Base-by-base conservation (phyloP, 2,113 vertebrate genomes). In the Oplegnathus fasciatus region DNA sequence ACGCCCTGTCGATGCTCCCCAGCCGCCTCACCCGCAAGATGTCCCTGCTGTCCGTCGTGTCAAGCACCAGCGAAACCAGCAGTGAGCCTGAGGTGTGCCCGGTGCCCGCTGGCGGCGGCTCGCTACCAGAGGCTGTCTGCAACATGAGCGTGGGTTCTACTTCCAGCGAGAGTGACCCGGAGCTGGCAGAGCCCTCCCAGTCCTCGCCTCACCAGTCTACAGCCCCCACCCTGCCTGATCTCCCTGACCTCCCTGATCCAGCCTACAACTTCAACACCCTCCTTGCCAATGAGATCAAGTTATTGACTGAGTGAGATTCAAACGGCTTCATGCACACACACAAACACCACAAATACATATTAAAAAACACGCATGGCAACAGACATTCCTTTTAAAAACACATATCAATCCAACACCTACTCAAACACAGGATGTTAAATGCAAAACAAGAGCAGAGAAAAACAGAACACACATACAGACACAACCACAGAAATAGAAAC, bases 141-240 rank as follows among this genome's bases (percentile, higher is more conserved):
- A 94, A 96, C 93, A 95, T 96, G 95, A 97, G 96, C 75, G 94
- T 95, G 15, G 97, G 96, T 68, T 97, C 97, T 28, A 97, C 96
- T 52, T 98, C 97, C 70, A 97, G 96, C 2, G 96, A 98, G 92
- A 97, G 97, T 32, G 97, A 97, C 87, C 94, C 95, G 2, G 97
- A 97, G 95, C 94, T 97, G 88, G 95, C 91, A 4, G 97, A 97
- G 90, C 88, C 95, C 64, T 94, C 92, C 44, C 95, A 95, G 74
- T 72, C 82, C 10, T 89, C 91, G 2, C 92, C 78, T 20, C 92
- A 89, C 67, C 94, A 95, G 79, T 78, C 80, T 73, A 80, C 88
- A 0, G 91, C 91, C 72, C 88, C 94, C 44, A n/a, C 72, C 58
- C 83, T 93, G 50, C 93, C 95, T 20, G 66, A 83, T 57, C 92